These are phyloP conservation scores for Zaprionus capensis DNA, from an alignment of 1,140 invertebrate genomes.

Conservation along the genomic window DNA sequence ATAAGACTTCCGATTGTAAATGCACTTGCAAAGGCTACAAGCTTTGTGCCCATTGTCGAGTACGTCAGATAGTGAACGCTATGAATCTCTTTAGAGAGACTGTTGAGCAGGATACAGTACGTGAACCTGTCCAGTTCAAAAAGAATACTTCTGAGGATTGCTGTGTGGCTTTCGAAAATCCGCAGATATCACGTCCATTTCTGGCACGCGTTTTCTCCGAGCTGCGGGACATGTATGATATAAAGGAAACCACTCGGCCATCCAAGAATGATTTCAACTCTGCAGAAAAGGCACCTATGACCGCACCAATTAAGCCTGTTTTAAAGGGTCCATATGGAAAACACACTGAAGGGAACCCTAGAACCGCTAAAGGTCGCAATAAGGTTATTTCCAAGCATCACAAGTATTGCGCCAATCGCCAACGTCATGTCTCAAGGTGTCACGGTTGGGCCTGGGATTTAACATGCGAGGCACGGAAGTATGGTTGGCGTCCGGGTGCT, in stretches of 20 bases:
- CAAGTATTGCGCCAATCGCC: slow-evolving; percentile 46
- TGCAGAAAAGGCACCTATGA: no score
- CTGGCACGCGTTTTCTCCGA: slow-evolving; percentile 75
- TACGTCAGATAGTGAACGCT: slow-evolving; percentile 64
- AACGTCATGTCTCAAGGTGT: slow-evolving; percentile 42
- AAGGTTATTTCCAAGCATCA: slow-evolving; percentile 30
- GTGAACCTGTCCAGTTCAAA: neutral
- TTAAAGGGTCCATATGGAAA: neutral
- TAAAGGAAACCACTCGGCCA: slow-evolving; percentile 33
- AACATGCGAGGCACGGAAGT: slow-evolving; percentile 34
- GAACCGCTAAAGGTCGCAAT: slow-evolving; percentile 14
- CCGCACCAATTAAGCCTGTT: no score
- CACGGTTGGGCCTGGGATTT: slow-evolving; percentile 78
- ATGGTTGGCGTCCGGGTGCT: slow-evolving; percentile 74
- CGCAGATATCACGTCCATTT: slow-evolving; percentile 62
- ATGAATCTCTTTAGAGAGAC: slow-evolving; percentile 57
- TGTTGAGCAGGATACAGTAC: slow-evolving; percentile 7
- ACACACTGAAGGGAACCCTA: neutral
- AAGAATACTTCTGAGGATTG: slow-evolving; percentile 48
- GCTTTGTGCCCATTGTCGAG: slow-evolving; percentile 74
- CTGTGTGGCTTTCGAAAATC: slow-evolving; percentile 51
- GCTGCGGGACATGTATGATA: slow-evolving; percentile 70
- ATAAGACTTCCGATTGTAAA: slow-evolving; percentile 40
- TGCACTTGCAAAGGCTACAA: slow-evolving; percentile 65
- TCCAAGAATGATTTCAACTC: slow-evolving; percentile 11